Percentiles rank a stretch among this genome's conserved stretches.
Conservation (phyloP, 1,140 invertebrate species). For the Bactericera cockerelli region DNA sequence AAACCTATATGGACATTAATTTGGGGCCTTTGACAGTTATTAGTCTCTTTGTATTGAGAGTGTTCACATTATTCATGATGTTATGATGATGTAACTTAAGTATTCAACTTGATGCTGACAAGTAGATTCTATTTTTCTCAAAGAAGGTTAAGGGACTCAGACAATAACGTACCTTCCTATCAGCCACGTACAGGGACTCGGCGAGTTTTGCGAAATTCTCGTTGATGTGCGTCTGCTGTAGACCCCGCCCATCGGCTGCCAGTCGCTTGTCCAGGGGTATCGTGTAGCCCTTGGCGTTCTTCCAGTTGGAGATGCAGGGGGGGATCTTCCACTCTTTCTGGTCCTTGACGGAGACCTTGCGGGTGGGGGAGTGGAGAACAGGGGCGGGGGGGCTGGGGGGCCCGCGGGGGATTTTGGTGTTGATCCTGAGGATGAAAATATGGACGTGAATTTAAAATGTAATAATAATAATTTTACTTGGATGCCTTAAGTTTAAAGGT, state of each 20-base stretch:
- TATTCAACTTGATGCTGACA: no score
- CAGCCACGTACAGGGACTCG: constrained; percentile 94
- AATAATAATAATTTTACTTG: no score
- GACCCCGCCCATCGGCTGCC: constrained; percentile 91
- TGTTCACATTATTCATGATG: no score
- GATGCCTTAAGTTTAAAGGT: no score
- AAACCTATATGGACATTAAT: no score
- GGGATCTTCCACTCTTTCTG: constrained; percentile 99
- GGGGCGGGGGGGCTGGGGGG: constrained; percentile 95
- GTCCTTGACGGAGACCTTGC: constrained; percentile 92
- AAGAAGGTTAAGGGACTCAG: no score
- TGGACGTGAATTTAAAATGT: no score
- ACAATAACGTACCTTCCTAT: constrained; percentile 68
- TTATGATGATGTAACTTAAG: no score
- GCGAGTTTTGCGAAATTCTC: constrained; percentile 98
- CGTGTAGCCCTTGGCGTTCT: constrained; percentile 97
- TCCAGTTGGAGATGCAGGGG: constrained; percentile 99
- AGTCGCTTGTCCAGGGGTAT: constrained; percentile 96
- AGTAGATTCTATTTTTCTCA: no score
- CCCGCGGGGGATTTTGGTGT: constrained; percentile 89
- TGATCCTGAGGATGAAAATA: constrained; percentile 44
- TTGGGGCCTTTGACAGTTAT: no score
- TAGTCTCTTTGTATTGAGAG: no score
- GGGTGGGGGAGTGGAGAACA: constrained; percentile 92
- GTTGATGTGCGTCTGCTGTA: constrained; percentile 95